A percentile compares a stretch with the other conserved stretches of the same genome.
Evolutionary conservation across 1,140 invertebrate genomes (phyloP).

Genomic region (Hylyphantes graminicola): DNA sequence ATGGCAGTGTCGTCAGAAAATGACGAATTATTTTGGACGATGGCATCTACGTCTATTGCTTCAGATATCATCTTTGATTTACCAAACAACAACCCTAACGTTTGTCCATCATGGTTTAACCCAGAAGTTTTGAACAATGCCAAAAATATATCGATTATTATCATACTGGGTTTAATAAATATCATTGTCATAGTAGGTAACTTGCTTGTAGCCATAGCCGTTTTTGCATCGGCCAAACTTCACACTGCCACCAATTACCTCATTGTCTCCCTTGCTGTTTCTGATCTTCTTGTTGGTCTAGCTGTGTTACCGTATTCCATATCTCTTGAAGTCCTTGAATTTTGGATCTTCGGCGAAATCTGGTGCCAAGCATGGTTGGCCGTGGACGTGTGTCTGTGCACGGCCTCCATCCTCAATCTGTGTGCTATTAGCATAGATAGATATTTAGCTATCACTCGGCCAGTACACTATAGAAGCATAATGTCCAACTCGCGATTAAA

Average conservation of each 20-base stretch:
- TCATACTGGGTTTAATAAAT: slow-evolving; percentile 83
- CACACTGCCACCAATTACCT: slow-evolving; percentile 94
- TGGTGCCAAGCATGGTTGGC: slow-evolving; percentile 95
- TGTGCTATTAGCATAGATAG: slow-evolving; percentile 85
- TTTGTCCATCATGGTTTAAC: slow-evolving; percentile 31
- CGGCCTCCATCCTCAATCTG: slow-evolving; percentile 93
- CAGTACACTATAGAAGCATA: slow-evolving; percentile 90
- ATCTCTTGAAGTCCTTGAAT: slow-evolving; percentile 84
- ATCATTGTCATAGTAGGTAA: slow-evolving; percentile 87
- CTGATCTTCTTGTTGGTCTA: slow-evolving; percentile 90
- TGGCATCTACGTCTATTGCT: not conserved
- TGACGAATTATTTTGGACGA: too few species aligned
- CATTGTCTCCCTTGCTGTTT: slow-evolving; percentile 92
- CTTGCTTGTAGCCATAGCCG: slow-evolving; percentile 89
- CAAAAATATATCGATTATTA: slow-evolving; percentile 78
- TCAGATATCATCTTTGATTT: slow-evolving; percentile 15
- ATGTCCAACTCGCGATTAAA: slow-evolving; percentile 91
- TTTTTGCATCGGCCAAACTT: slow-evolving; percentile 86
- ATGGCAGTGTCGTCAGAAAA: too few species aligned
- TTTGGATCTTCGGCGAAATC: slow-evolving; percentile 91
- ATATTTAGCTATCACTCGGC: slow-evolving; percentile 93
- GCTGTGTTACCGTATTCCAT: slow-evolving; percentile 92
- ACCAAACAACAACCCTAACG: not conserved
- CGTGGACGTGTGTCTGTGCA: slow-evolving; percentile 96
- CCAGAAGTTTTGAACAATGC: slow-evolving; percentile 71